Conservation (phyloP, 2,113 vertebrate genomes). For the Gobio gobio region DNA sequence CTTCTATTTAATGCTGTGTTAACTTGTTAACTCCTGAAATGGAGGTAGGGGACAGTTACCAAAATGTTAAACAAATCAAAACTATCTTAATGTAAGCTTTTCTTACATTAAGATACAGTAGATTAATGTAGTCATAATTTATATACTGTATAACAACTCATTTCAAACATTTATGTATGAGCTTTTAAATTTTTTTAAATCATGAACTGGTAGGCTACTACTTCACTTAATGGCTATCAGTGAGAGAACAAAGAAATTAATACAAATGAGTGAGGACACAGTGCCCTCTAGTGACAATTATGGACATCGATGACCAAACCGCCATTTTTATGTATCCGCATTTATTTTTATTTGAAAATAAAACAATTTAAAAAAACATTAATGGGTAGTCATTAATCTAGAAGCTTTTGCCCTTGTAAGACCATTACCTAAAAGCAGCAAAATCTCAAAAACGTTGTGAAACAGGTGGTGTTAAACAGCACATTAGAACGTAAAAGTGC, state of each 20-base stretch:
- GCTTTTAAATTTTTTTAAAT: too few species aligned
- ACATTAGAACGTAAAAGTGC: slow-evolving; percentile 1
- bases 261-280: neutral
- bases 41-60: neutral
- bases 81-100: neutral
- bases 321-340: neutral
- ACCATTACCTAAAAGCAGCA: neutral
- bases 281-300: slow-evolving; percentile 3
- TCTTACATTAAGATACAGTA: too few species aligned
- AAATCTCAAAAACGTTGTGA: neutral
- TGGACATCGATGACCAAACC: neutral
- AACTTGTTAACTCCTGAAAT: neutral
- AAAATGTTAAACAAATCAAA: neutral
- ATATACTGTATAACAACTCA: too few species aligned
- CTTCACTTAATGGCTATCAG: neutral
- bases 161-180: neutral
- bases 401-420: neutral
- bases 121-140: neutral
- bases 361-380: slow-evolving; percentile 2
- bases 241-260: neutral
- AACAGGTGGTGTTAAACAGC: neutral
- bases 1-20: neutral
- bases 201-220: neutral
- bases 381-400: slow-evolving; percentile 17
- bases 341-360: slow-evolving; percentile 39